These are phyloP conservation scores for Notechis scutatus DNA, from an alignment of 2,113 vertebrate species.

Conservation along the genomic window DNA sequence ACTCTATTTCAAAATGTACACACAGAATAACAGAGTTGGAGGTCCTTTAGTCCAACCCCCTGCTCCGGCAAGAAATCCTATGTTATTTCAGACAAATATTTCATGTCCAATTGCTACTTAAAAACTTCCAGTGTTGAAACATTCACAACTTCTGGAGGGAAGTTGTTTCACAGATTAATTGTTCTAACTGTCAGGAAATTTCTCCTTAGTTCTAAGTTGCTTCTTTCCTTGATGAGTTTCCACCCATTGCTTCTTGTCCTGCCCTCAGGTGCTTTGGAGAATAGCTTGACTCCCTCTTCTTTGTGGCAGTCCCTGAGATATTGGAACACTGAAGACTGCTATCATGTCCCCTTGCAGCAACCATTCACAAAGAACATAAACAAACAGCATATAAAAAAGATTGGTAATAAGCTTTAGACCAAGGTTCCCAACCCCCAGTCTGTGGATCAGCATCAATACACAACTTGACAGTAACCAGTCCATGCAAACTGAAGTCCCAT, in stretches of 20 bases:
- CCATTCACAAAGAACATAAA: neutral
- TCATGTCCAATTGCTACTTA: neutral
- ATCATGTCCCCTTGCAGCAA: no score
- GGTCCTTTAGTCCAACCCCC: neutral
- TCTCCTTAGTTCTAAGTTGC: neutral
- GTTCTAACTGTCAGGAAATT: neutral
- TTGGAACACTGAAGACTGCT: neutral
- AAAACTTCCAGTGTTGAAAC: neutral
- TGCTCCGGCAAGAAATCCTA: neutral
- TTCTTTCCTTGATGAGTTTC: neutral
- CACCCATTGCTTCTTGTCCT: neutral
- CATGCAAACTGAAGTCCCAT: neutral
- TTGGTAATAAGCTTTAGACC: neutral
- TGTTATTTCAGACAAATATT: neutral
- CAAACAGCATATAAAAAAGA: neutral
- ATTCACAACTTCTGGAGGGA: neutral
- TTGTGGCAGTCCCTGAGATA: neutral
- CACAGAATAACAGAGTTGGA: neutral
- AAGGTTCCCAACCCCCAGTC: neutral
- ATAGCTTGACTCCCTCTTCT: no score
- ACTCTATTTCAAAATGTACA: neutral
- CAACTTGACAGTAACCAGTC: neutral
- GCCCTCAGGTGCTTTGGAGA: neutral
- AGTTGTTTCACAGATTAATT: neutral
- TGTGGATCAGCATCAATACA: neutral